A percentile compares a stretch with the other conserved stretches of the same genome.
Conservation (phyloP, 2,797 vertebrate species). For the Cynopterus sphinx region DNA sequence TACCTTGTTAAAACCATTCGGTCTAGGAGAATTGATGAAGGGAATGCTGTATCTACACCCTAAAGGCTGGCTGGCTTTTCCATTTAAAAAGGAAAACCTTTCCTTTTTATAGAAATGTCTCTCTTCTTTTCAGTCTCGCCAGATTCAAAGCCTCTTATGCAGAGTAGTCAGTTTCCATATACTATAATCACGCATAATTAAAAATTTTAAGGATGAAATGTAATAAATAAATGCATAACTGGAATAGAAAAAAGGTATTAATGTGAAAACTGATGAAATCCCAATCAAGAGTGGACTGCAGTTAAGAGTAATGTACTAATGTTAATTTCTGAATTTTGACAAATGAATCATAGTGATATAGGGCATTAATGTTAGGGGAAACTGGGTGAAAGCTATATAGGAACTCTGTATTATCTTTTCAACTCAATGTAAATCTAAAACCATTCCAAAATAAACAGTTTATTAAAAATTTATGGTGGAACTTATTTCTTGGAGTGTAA, state of each 20-base stretch:
- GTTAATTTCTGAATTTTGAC: not conserved
- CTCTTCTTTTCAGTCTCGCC: not conserved
- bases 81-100: not conserved
- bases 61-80: constrained; percentile 23
- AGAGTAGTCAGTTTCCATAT: not conserved
- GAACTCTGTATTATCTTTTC: not conserved
- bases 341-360: not conserved
- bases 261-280: not conserved
- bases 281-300: constrained; percentile 1
- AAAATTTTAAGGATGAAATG: not conserved
- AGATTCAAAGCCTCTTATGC: not conserved
- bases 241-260: not conserved
- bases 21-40: not conserved
- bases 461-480: not conserved
- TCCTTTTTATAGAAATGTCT: not conserved
- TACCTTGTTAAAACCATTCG: constrained; percentile 15
- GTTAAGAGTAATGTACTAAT: not conserved
- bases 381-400: not conserved
- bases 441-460: constrained; percentile 18
- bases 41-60: not conserved
- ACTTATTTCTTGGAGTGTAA: not conserved
- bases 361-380: not conserved
- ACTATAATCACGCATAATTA: not conserved
- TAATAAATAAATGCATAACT: not conserved
- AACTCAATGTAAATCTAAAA: not conserved